Base-by-base conservation (phyloP, 2,113 vertebrate genomes). In the Thamnaconus septentrionalis region DNA sequence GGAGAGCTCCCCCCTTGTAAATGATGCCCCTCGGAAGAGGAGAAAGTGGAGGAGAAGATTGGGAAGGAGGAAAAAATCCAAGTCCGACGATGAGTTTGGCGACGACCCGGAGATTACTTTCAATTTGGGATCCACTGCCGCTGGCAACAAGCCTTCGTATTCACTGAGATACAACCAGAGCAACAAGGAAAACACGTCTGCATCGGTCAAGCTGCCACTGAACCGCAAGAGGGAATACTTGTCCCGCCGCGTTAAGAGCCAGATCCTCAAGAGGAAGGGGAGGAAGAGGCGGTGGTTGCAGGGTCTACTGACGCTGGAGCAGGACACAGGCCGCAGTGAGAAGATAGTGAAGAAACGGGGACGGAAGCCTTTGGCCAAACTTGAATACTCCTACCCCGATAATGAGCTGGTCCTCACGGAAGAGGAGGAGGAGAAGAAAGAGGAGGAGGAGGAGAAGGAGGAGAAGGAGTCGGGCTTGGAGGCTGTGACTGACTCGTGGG, bases 231-330 rank as follows among this genome's bases (percentile, higher is more conserved):
- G 86, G 53, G 89, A 90, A 64, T 87, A 89, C 49, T 73, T 91
- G 50, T 86, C 89, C 4, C 75, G 90, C 4, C 91, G 90, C 49
- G 80, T 85, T 4, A 91, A 92, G 57, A 91, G 84, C 51, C 86
- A 86, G 53, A 84, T 89, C 10, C 61, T 91, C 9, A 92, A 91
- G 78, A 86, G 88, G 40, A 87, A 89, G 49, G 91, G 90, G 9
- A 78, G 67, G 46, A 91, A 90, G 66, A 90, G 86, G 46, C 71
- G 76, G 9, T 92, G 90, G 91, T 51, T 91, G 62, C 80, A 86
- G 56, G 85, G 85, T 61, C 61, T 88, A 53, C 85, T 64, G 1
- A 83, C 39, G 57, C 42, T 64, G 11, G 91, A 92, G 65, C 76
- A 31, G 18, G 44, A 50, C 64, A 5, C 81, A 70, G 63, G 49